phyloP scores from a whole-genome alignment of 1,140 invertebrate species.

The Anadara kagoshimensis region DNA sequence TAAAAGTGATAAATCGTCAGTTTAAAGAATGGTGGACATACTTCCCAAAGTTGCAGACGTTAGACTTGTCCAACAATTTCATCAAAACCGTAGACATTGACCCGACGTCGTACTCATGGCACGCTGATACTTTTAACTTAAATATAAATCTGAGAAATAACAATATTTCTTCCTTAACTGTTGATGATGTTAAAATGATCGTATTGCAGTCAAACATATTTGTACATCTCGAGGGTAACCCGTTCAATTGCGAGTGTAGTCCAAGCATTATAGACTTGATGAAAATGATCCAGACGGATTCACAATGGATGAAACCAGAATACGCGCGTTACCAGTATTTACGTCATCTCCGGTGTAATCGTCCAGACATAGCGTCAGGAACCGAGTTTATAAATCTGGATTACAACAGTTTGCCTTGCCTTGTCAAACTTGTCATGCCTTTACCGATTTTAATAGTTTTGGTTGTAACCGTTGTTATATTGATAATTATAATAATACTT shows the following conservation, averaged over 20 bases:
- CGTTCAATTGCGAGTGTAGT: conserved; percentile 48
- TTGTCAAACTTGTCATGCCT: neutral
- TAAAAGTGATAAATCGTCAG: conserved; percentile 28
- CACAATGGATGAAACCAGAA: conserved; percentile 17
- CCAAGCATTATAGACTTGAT: conserved; percentile 34
- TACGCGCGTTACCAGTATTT: conserved; percentile 46
- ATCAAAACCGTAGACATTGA: conserved; percentile 44
- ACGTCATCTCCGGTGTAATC: conserved; percentile 38
- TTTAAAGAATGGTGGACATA: conserved; percentile 43
- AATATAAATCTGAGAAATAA: conserved; percentile 48
- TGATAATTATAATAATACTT: conserved; percentile 41
- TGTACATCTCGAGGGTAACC: conserved; percentile 50
- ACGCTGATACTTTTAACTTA: conserved; percentile 1
- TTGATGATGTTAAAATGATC: conserved; percentile 38
- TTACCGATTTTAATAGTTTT: conserved; percentile 41
- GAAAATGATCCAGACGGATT: conserved; percentile 29
- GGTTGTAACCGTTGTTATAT: conserved; percentile 34
- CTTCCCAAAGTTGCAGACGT: conserved; percentile 46
- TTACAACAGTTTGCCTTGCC: conserved; percentile 31
- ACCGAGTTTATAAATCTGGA: conserved; percentile 28
- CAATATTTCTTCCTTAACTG: conserved; percentile 41
- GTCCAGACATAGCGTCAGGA: conserved; percentile 32
- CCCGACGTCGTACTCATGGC: conserved; percentile 15
- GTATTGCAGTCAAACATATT: conserved; percentile 30
- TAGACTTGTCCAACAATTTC: conserved; percentile 51